These are phyloP conservation scores for Scelioninae gen. 1 DNA, from an alignment of 2,888 invertebrate species.

Conservation along the genomic window DNA sequence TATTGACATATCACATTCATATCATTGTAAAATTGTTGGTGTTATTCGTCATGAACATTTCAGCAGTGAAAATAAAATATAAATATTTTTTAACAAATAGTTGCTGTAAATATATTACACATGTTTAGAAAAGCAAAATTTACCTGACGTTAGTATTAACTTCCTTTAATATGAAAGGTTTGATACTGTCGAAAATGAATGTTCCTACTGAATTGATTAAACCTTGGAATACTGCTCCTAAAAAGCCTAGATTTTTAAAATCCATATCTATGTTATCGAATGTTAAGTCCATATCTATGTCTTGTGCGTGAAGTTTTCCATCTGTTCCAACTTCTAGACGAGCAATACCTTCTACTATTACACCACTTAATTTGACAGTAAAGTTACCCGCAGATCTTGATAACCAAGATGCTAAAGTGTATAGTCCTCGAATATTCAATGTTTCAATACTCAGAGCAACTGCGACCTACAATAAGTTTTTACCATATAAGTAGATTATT, in stretches of 20 bases:
- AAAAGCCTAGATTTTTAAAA: conserved; percentile 92
- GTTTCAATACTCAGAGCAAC: conserved; percentile 89
- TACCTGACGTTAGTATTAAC: conserved; percentile 89
- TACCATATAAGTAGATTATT: too few relatives aligned
- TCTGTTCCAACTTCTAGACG: conserved; percentile 89
- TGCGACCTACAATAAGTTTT: conserved; percentile 88
- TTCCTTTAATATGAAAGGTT: conserved; percentile 92
- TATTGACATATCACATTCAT: too few relatives aligned
- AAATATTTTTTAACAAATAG: too few relatives aligned
- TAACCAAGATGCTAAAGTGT: conserved; percentile 90
- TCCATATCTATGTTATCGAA: conserved; percentile 91
- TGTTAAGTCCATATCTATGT: conserved; percentile 91
- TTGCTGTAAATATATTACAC: too few relatives aligned
- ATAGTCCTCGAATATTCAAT: conserved; percentile 90
- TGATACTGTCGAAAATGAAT: conserved; percentile 93
- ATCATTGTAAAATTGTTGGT: too few relatives aligned
- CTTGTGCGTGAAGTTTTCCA: conserved; percentile 91
- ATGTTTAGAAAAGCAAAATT: too few relatives aligned
- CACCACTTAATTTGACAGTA: conserved; percentile 89
- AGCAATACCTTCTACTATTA: conserved; percentile 89
- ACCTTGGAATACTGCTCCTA: conserved; percentile 89
- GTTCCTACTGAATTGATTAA: conserved; percentile 92
- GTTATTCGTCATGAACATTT: too few relatives aligned
- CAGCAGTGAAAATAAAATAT: too few relatives aligned
- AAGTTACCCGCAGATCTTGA: conserved; percentile 90